A percentile compares a stretch with the other conserved stretches of the same genome.
phyloP scores from a whole-genome alignment of 1,140 invertebrate species.

The Drosophila willistoni region DNA sequence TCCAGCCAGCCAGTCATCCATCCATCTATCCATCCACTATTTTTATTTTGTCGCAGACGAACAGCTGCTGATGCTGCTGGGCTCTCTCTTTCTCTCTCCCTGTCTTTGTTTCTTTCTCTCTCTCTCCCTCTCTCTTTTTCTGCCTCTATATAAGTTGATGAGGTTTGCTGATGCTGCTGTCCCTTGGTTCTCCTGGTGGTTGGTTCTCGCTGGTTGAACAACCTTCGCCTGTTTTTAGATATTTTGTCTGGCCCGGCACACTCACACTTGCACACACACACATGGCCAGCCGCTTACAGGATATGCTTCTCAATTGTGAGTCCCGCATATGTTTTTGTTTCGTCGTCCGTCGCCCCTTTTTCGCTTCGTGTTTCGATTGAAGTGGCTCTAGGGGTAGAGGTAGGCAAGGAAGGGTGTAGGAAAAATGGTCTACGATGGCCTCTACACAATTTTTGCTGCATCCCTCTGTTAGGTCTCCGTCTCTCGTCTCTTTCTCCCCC shows the following conservation, averaged over 20 bases:
- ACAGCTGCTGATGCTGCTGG: conserved; percentile 35
- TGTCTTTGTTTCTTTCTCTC: too few species aligned
- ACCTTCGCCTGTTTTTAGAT: conserved; percentile 76
- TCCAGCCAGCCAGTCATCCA: conserved; percentile 12
- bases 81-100: not conserved
- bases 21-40: conserved; percentile 55
- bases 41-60: conserved; percentile 32
- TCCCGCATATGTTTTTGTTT: conserved; percentile 74
- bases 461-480: conserved; percentile 30
- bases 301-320: conserved; percentile 53
- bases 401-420: not conserved
- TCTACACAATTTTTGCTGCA: conserved; percentile 21
- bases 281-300: conserved; percentile 54
- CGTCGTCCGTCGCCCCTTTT: conserved; percentile 28
- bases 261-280: conserved; percentile 14
- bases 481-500: not conserved
- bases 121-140: not conserved
- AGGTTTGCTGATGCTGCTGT: conserved; percentile 26
- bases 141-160: conserved; percentile 6
- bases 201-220: conserved; percentile 74
- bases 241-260: conserved; percentile 64
- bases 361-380: conserved; percentile 46
- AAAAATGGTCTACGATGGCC: conserved; percentile 27
- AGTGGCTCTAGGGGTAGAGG: not conserved
- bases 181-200: conserved; percentile 31